phyloP scores from a whole-genome alignment of 2,113 vertebrate species.

The Notarius lentiginosus region DNA sequence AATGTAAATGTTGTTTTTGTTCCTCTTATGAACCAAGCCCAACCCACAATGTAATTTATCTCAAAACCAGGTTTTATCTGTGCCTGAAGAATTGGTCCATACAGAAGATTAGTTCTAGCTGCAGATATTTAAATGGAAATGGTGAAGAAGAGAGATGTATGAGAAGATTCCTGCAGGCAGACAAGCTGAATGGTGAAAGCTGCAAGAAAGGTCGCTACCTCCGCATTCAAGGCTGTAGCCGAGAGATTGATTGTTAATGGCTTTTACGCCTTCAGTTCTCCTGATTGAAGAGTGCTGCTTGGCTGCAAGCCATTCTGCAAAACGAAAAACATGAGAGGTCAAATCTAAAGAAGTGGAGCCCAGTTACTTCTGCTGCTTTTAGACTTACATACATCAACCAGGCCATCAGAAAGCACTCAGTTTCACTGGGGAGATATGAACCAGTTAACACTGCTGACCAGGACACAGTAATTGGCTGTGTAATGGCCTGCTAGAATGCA shows the following conservation, averaged over 20 bases:
- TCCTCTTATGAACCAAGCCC: background rate
- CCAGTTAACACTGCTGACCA: background rate
- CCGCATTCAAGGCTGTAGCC: constrained; percentile 52
- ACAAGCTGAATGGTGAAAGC: constrained; percentile 47
- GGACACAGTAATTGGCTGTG: background rate
- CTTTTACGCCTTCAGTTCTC: constrained; percentile 58
- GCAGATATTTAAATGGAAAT: background rate
- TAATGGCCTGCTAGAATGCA: background rate
- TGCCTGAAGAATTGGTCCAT: background rate
- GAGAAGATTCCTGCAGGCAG: constrained; percentile 23
- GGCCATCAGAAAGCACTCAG: background rate
- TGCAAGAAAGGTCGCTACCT: background rate
- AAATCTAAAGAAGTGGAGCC: constrained; percentile 1
- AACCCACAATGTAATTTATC: background rate
- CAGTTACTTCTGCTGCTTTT: background rate
- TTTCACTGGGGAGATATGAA: background rate
- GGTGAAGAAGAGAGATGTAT: background rate
- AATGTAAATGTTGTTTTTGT: background rate
- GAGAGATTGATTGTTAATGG: constrained; percentile 63
- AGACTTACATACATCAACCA: background rate
- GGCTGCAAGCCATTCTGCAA: constrained; percentile 45
- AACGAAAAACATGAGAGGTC: constrained; percentile 46
- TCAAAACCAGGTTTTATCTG: background rate
- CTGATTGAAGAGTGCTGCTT: constrained; percentile 45
- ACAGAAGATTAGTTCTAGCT: background rate